Percentiles rank a stretch among this genome's conserved stretches.
Conservation (phyloP, 2,797 vertebrate genomes). For the Sebastes cheni region DNA sequence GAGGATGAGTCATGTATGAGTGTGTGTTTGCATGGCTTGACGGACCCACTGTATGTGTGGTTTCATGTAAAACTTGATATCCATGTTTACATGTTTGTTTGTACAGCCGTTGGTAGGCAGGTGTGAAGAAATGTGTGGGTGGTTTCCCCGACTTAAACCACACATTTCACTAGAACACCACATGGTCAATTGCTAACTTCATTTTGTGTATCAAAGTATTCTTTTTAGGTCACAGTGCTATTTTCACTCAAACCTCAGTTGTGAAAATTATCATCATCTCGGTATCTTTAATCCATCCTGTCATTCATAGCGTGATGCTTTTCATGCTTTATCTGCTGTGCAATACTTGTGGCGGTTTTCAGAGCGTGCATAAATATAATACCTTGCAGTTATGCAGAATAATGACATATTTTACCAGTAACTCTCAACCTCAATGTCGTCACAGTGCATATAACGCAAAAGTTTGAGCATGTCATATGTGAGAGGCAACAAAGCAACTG, state of each 20-base stretch:
- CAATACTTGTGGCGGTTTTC: neutral
- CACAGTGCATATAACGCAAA: conserved; percentile 17
- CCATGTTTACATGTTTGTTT: conserved; percentile 42
- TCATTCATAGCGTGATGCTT: neutral
- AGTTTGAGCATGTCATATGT: conserved; percentile 16
- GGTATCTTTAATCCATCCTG: neutral
- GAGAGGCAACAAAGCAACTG: conserved; percentile 55
- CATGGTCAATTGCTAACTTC: conserved; percentile 58
- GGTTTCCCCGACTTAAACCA: conserved; percentile 61
- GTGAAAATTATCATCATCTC: neutral
- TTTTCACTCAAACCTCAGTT: neutral
- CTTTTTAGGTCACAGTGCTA: conserved; percentile 32
- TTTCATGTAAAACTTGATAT: conserved; percentile 14
- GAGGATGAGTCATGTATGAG: neutral
- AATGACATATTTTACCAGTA: neutral
- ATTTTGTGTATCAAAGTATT: conserved; percentile 32
- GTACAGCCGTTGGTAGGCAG: conserved; percentile 16
- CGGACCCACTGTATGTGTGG: neutral
- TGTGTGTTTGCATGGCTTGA: neutral
- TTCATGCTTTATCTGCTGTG: neutral
- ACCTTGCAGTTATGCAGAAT: neutral
- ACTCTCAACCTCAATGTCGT: conserved; percentile 3
- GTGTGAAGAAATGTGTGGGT: neutral
- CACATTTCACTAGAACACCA: conserved; percentile 59
- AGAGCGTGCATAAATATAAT: neutral